Evolutionary conservation across 1,140 invertebrate genomes (phyloP).

Genomic region (Platyura marginata): DNA sequence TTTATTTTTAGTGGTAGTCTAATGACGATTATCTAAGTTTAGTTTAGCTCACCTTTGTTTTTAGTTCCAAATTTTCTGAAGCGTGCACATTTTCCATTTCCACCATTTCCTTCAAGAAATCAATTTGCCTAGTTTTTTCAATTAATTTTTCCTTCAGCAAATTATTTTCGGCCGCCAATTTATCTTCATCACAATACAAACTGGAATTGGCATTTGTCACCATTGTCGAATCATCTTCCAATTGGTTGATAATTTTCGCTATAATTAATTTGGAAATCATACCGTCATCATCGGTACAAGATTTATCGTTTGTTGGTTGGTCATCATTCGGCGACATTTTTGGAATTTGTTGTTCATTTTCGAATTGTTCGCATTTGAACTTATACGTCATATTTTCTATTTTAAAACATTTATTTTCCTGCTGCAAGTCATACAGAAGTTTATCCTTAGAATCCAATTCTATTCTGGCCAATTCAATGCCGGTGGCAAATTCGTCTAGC

Average conservation of each 20-base stretch:
- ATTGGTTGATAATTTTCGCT: slow-evolving; percentile 1
- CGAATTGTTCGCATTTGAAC: slow-evolving; percentile 8
- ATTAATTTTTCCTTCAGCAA: slow-evolving; percentile 1
- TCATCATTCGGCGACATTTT: background rate
- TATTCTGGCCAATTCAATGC: slow-evolving; percentile 20
- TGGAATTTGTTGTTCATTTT: background rate
- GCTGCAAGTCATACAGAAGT: slow-evolving; percentile 16
- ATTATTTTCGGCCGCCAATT: slow-evolving; percentile 1
- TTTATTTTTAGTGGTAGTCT: background rate
- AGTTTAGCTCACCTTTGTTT: background rate
- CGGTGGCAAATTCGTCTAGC: slow-evolving; percentile 20
- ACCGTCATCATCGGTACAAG: background rate
- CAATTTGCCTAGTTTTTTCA: slow-evolving; percentile 1
- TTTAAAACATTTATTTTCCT: slow-evolving; percentile 22
- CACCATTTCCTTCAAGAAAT: slow-evolving; percentile 3
- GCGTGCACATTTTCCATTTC: slow-evolving; percentile 3
- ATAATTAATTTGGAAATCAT: background rate
- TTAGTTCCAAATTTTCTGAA: slow-evolving; percentile 1
- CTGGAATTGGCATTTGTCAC: background rate
- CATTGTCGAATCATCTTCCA: background rate
- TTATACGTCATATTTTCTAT: slow-evolving; percentile 22
- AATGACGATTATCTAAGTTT: background rate
- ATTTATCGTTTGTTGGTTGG: background rate
- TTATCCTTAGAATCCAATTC: slow-evolving; percentile 23
- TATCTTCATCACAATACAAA: background rate